A percentile compares a stretch with the other conserved stretches of the same genome.
Conservation (phyloP, 2,888 invertebrate species). For the Lordiphosa fenestrarum region DNA sequence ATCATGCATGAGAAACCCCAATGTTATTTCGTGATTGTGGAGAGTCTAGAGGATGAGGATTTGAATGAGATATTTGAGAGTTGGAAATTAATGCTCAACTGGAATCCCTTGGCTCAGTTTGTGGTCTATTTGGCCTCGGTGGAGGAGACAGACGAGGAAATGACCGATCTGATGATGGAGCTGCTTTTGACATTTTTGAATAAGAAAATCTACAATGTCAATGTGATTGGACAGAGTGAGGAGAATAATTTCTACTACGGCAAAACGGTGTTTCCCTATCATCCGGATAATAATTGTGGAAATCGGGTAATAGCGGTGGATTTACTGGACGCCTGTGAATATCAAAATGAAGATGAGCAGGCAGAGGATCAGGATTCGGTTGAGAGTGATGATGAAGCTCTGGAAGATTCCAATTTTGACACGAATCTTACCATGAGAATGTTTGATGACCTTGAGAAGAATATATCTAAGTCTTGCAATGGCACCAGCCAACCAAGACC, state of each 20-base stretch:
- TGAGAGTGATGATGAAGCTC: conserved; percentile 12
- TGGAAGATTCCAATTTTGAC: neutral
- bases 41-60: conserved; percentile 72
- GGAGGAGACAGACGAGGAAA: conserved; percentile 74
- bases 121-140: conserved; percentile 69
- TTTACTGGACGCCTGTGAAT: conserved; percentile 73
- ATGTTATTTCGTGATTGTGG: conserved; percentile 76
- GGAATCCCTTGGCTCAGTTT: conserved; percentile 79
- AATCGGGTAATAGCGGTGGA: conserved; percentile 69
- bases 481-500: conserved; percentile 11
- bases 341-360: conserved; percentile 27
- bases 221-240: conserved; percentile 74
- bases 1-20: conserved; percentile 75
- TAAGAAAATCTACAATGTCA: conserved; percentile 77
- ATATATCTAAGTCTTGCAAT: neutral
- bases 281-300: conserved; percentile 77
- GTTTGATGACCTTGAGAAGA: neutral
- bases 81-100: conserved; percentile 74
- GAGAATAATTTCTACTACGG: conserved; percentile 64
- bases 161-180: conserved; percentile 74
- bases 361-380: conserved; percentile 18
- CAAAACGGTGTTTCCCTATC: conserved; percentile 78
- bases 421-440: neutral
- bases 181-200: conserved; percentile 70
- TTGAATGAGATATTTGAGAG: conserved; percentile 69